phyloP scores from a whole-genome alignment of 2,797 vertebrate genomes.

The Hozukius guyotensis region DNA sequence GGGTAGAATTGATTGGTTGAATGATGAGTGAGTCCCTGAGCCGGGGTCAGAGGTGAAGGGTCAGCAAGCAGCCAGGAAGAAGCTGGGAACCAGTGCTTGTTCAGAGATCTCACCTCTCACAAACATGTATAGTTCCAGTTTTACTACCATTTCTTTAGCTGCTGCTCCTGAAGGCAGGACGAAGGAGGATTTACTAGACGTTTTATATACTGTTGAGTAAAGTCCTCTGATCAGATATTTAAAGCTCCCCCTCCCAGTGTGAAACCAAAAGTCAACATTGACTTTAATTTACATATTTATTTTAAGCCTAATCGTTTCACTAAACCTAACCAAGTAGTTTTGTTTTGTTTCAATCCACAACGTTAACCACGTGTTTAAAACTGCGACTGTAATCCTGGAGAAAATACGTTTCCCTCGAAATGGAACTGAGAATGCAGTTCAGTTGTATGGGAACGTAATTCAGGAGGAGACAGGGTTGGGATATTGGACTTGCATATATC shows the following conservation, averaged over 20 bases:
- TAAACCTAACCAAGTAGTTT: too few relatives aligned
- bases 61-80: constrained; percentile 8
- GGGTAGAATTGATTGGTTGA: constrained; percentile 13
- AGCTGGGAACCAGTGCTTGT: neutral
- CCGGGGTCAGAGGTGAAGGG: constrained; percentile 50
- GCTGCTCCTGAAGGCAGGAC: neutral
- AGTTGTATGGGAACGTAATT: too few relatives aligned
- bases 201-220: neutral
- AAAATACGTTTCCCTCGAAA: too few relatives aligned
- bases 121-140: neutral
- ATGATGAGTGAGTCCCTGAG: neutral
- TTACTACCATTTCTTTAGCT: neutral
- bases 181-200: neutral
- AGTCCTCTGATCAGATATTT: neutral
- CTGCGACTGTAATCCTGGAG: too few relatives aligned
- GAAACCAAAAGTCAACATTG: too few relatives aligned
- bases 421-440: too few relatives aligned
- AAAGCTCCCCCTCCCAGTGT: too few relatives aligned
- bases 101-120: constrained; percentile 1
- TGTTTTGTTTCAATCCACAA: too few relatives aligned
- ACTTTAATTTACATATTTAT: too few relatives aligned
- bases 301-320: too few relatives aligned
- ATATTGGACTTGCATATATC: neutral
- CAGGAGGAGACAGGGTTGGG: too few relatives aligned
- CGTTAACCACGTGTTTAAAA: too few relatives aligned